These are phyloP conservation scores for Agapetus fuscipes DNA, from an alignment of 2,888 invertebrate genomes.

Conservation along the genomic window DNA sequence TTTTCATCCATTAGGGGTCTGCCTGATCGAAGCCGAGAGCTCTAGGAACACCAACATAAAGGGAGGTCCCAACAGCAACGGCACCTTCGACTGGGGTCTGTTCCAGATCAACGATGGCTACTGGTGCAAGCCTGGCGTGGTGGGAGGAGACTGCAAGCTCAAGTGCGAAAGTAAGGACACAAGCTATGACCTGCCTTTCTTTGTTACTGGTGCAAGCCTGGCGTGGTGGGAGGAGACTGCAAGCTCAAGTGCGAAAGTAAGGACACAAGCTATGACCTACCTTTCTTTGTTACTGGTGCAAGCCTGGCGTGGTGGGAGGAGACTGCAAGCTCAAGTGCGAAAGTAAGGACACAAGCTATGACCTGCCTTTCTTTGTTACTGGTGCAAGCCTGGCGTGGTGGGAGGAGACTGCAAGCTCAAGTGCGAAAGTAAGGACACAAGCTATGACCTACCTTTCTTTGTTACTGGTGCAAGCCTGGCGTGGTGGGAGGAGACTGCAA, in stretches of 20 bases:
- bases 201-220: conserved; percentile 39
- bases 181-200: no score
- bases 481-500: conserved; percentile 37
- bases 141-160: conserved; percentile 37
- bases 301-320: conserved; percentile 31
- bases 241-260: conserved; percentile 32
- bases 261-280: no score
- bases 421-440: conserved; percentile 33
- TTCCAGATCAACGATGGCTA: conserved; percentile 42
- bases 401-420: conserved; percentile 36
- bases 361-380: no score
- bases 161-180: conserved; percentile 31
- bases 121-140: conserved; percentile 35
- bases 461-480: conserved; percentile 37
- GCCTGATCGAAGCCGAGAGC: conserved; percentile 42
- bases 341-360: no score
- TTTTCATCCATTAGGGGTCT: conserved; percentile 44
- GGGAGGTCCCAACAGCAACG: conserved; percentile 28
- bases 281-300: conserved; percentile 43
- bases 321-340: conserved; percentile 34
- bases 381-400: conserved; percentile 36
- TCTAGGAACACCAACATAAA: conserved; percentile 34
- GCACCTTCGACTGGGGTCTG: conserved; percentile 39
- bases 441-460: no score
- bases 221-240: conserved; percentile 37